Evolutionary conservation across 2,797 vertebrate genomes (phyloP), one percentile per base, ranked within the genome.

Genomic region (Oceanodroma leucorhoa): DNA sequence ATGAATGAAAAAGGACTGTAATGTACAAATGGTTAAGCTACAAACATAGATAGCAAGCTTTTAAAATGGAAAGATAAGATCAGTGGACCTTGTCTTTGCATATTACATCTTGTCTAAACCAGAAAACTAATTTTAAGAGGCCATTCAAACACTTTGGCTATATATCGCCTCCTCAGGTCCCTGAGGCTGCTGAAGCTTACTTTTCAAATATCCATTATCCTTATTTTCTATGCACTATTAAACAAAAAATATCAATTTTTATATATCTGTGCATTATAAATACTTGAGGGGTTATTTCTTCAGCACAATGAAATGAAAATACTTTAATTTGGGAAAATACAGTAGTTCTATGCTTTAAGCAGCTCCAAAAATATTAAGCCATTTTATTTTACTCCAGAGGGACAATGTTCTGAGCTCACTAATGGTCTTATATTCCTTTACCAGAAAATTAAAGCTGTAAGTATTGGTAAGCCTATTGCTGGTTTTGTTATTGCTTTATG

Each of bases 371-470:
- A 89, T 92, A 94, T 93, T 86, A 94, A 96, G 43, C 60, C 45
- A 81, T 65, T 96, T 95, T 92, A 88, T 91, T 91, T 93, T 79
- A 83, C 84, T 87, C 87, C 43, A 80, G 82, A 90, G 89, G 32
- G 61, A 84, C 61, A 54, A 34, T 78, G 50, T 75, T 91, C 78
- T 83, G 46, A 96, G 61, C 78, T 94, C 64, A 65, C 41, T 94
- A 95, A 94, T 94, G 41, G 45, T 50, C 60, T 91, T 92, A 51
- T 36, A 83, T 83, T 85, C 72, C 32, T 94, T 65, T 83, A 89
- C 38, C 24, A 83, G 84, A 83, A 96, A 95, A 96, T 94, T 96
- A 81, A 94, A 85, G 53, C 65, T 78, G 50, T 90, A 94, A 95
- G 84, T 87, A 93, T 91, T 93, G 36, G 41, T 77, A 87, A 93